phyloP scores from a whole-genome alignment of 1,140 invertebrate species.

The Octopus bimaculoides region DNA sequence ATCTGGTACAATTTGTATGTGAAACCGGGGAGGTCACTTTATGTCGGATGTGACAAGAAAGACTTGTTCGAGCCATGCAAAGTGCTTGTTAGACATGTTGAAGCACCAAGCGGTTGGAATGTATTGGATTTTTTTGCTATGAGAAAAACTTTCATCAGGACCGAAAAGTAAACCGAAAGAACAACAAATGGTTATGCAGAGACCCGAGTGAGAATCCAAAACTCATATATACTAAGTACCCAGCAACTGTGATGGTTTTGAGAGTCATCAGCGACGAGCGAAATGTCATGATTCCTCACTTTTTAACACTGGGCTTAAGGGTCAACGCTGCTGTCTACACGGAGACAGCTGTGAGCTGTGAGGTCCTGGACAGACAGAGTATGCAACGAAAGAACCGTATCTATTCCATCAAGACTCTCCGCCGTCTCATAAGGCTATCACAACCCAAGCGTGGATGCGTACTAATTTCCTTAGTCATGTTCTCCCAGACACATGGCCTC shows the following conservation, averaged over 20 bases:
- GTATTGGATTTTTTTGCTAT: neutral
- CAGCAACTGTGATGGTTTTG: too few relatives aligned
- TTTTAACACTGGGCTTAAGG: neutral
- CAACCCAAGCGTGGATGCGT: neutral
- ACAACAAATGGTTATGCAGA: neutral
- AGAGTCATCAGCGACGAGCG: neutral
- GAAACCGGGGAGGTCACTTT: neutral
- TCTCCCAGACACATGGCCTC: neutral
- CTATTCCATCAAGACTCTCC: neutral
- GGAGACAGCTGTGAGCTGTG: too few relatives aligned
- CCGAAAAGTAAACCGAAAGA: neutral
- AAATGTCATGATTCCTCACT: neutral
- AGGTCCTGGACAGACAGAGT: neutral
- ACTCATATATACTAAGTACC: neutral
- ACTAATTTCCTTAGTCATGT: neutral
- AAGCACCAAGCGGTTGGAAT: neutral
- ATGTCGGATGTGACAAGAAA: neutral
- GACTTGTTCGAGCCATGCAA: neutral
- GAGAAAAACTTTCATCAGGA: neutral
- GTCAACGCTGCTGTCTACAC: too few relatives aligned
- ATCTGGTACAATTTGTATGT: neutral
- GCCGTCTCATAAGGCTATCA: neutral
- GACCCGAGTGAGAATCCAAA: neutral
- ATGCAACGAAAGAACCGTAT: neutral
- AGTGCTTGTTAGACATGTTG: neutral